Conservation (phyloP, 2,113 vertebrate species). For the Gallinago undulata region DNA sequence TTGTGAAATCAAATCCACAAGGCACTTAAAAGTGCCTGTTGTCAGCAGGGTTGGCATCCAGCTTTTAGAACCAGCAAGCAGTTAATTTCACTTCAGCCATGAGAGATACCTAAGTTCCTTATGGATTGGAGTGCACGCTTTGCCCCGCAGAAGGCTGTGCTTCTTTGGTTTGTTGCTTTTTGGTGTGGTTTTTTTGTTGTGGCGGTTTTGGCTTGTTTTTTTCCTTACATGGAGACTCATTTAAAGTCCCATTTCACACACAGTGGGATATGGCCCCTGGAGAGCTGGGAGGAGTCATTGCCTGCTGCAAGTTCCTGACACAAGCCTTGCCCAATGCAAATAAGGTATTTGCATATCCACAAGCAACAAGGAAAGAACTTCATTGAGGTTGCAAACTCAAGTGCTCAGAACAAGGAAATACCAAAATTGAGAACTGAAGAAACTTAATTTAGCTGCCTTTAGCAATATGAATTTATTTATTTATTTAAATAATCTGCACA, state of each 20-base stretch:
- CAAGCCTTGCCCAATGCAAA: neutral
- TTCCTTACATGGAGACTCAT: neutral
- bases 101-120: neutral
- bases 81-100: neutral
- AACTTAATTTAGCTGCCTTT: neutral
- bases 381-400: neutral
- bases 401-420: neutral
- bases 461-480: neutral
- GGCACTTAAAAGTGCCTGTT: neutral
- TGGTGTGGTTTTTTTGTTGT: neutral
- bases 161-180: neutral
- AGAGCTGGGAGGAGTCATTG: neutral
- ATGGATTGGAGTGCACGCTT: rapidly evolving
- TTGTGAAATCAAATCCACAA: neutral
- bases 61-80: neutral
- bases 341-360: neutral
- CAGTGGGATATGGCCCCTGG: neutral
- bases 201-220: neutral
- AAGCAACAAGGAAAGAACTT: neutral
- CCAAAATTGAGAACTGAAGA: neutral
- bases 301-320: neutral
- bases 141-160: neutral
- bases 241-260: neutral
- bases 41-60: neutral
- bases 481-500: neutral